Evolutionary conservation across 2,797 vertebrate species (phyloP).

Genomic region (Pseudochaenichthys georgianus): DNA sequence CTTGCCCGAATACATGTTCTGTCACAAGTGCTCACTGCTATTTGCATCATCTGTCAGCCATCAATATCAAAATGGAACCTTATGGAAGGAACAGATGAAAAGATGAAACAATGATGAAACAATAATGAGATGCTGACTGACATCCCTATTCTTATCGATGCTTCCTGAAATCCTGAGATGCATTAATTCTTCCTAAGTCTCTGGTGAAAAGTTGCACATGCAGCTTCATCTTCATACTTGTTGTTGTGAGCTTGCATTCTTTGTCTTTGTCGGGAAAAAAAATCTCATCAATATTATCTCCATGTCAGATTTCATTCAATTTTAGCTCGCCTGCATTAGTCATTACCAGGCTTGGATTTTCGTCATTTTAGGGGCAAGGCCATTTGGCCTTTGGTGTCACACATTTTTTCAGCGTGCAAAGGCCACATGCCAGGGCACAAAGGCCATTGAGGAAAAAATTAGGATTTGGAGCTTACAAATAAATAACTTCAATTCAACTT

Average conservation of each 20-base stretch:
- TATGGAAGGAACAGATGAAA: constrained; percentile 37
- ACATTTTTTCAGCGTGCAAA: too few species aligned
- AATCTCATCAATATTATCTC: constrained; percentile 42
- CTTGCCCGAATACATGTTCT: neutral
- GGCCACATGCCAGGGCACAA: too few species aligned
- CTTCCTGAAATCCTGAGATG: constrained; percentile 32
- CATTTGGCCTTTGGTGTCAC: too few species aligned
- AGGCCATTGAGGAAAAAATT: too few species aligned
- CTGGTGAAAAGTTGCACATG: constrained; percentile 20
- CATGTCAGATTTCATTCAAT: neutral
- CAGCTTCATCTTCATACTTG: constrained; percentile 39
- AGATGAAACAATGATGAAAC: constrained; percentile 52
- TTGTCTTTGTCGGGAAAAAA: constrained; percentile 22
- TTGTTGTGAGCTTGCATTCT: constrained; percentile 29
- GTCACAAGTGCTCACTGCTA: constrained; percentile 34
- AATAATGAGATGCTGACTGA: constrained; percentile 45
- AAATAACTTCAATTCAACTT: too few species aligned
- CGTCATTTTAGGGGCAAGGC: too few species aligned
- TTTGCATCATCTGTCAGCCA: constrained; percentile 25
- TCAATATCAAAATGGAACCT: constrained; percentile 36
- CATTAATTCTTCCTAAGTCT: constrained; percentile 16
- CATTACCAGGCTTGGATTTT: too few species aligned
- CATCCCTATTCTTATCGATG: constrained; percentile 41
- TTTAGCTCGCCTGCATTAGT: neutral
- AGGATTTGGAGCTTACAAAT: too few species aligned